A percentile compares a stretch with the other conserved stretches of the same genome.
Evolutionary conservation across 23 tunicate species (phyloP).

Genomic region (Ascidia mentula): DNA sequence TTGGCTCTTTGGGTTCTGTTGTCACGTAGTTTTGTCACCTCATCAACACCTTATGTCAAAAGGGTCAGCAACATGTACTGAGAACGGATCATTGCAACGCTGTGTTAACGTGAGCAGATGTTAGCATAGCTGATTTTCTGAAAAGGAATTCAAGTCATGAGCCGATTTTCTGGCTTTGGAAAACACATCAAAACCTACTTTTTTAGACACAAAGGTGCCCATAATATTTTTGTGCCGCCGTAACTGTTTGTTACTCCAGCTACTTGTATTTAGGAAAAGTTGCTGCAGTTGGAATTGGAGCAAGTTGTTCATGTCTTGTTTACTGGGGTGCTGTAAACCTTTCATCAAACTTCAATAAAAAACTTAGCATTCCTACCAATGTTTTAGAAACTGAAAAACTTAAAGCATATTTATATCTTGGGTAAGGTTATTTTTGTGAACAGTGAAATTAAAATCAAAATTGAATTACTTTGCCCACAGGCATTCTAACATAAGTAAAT

Average conservation of each 20-base stretch:
- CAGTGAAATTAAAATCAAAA: too few relatives aligned
- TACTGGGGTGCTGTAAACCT: neutral
- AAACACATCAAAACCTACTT: neutral
- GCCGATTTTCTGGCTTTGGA: neutral
- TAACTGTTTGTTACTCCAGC: too few relatives aligned
- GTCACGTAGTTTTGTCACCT: too few relatives aligned
- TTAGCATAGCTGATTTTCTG: too few relatives aligned
- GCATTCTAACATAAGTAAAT: neutral
- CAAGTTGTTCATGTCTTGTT: neutral
- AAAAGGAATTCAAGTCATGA: neutral
- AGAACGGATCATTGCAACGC: too few relatives aligned
- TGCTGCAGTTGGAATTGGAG: neutral
- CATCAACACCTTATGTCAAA: too few relatives aligned
- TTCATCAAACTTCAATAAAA: neutral
- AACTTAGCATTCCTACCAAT: conserved; percentile 32
- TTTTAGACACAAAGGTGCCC: neutral
- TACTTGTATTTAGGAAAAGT: neutral
- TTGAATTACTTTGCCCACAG: neutral
- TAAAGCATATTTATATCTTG: conserved; percentile 29
- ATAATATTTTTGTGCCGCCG: neutral
- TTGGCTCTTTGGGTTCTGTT: too few relatives aligned
- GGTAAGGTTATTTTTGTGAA: conserved; percentile 13
- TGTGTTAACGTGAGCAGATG: too few relatives aligned
- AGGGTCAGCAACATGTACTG: too few relatives aligned
- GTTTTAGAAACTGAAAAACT: conserved; percentile 41